Conservation (phyloP, 2,888 invertebrate species). For the Elmis aenea region DNA sequence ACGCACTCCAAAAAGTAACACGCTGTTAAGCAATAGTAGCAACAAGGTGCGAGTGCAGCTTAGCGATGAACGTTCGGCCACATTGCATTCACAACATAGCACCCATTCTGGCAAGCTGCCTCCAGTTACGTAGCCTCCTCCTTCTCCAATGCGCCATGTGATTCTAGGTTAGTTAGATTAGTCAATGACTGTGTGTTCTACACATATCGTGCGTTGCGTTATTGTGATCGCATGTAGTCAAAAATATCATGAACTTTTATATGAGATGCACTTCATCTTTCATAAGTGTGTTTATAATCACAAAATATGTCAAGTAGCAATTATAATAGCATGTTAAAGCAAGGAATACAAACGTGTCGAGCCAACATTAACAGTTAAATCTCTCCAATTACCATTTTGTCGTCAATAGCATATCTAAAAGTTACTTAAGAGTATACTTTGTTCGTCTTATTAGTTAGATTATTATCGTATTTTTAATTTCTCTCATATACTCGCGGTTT, state of each 20-base stretch:
- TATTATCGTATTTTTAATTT: too few species aligned
- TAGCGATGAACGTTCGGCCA: slow-evolving; percentile 43
- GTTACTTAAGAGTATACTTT: too few species aligned
- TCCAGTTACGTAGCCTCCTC: slow-evolving; percentile 44
- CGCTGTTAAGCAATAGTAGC: slow-evolving; percentile 41
- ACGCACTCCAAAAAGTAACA: slow-evolving; percentile 42
- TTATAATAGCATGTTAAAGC: too few species aligned
- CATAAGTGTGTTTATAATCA: slow-evolving; percentile 14
- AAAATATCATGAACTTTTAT: slow-evolving; percentile 26
- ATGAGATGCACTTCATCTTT: slow-evolving; percentile 17
- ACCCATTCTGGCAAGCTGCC: slow-evolving; percentile 45
- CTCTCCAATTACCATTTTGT: too few species aligned
- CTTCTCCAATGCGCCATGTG: slow-evolving; percentile 32
- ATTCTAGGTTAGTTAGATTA: slow-evolving; percentile 31
- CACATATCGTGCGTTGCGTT: slow-evolving; percentile 30
- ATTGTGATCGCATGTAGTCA: slow-evolving; percentile 24
- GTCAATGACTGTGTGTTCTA: slow-evolving; percentile 27
- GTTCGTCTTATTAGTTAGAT: too few species aligned
- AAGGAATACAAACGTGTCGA: too few species aligned
- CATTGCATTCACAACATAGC: slow-evolving; percentile 40
- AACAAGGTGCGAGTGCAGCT: slow-evolving; percentile 44
- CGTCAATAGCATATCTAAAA: too few species aligned
- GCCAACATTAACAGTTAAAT: too few species aligned
- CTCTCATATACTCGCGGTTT: too few species aligned
- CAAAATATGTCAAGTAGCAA: slow-evolving; percentile 13